phyloP scores from a whole-genome alignment of 2,888 invertebrate genomes.

The Dusona sp. region DNA sequence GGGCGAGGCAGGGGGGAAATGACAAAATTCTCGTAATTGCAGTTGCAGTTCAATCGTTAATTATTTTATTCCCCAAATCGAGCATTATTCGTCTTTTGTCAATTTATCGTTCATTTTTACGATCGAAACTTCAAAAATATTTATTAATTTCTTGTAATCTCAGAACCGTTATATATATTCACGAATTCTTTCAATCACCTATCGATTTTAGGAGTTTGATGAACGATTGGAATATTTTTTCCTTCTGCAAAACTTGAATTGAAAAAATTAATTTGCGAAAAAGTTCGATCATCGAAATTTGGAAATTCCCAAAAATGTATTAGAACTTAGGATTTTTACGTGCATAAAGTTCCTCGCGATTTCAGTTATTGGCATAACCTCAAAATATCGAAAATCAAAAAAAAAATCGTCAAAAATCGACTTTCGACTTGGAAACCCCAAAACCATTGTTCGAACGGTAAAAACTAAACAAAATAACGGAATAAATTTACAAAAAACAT shows the following conservation, averaged over 20 bases:
- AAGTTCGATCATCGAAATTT: not conserved
- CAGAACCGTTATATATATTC: not conserved
- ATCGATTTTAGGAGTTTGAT: not conserved
- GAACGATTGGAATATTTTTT: not conserved
- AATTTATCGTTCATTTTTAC: not conserved
- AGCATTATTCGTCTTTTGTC: not conserved
- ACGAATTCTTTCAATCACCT: not conserved
- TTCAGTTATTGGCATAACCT: not conserved
- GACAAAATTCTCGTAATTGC: not conserved
- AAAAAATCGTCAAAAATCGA: not conserved
- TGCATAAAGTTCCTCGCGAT: not conserved
- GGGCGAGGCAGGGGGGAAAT: not conserved
- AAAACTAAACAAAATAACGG: not conserved
- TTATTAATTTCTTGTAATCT: not conserved
- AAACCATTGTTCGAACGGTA: not conserved
- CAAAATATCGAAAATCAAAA: not conserved
- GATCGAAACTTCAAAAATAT: not conserved
- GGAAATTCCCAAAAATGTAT: not conserved
- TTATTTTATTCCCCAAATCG: not conserved
- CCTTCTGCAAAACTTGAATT: not conserved
- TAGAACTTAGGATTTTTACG: not conserved
- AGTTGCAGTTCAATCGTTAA: not conserved
- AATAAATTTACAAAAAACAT: not conserved
- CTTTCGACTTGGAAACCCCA: not conserved
- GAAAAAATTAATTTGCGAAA: not conserved